Base-by-base conservation (phyloP, 2,888 invertebrate species). In the Catocala sponsa region DNA sequence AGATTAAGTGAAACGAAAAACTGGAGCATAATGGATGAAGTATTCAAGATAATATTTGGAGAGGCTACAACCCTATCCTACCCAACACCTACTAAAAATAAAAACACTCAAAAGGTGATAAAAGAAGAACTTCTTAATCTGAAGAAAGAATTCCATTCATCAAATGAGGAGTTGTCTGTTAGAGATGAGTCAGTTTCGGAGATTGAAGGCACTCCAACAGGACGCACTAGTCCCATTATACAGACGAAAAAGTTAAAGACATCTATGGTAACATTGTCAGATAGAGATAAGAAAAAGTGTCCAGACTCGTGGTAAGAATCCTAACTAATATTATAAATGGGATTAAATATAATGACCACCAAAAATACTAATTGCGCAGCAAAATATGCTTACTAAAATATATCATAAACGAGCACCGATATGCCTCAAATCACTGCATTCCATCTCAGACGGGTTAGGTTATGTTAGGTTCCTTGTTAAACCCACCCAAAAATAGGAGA, bases 281-380 rank as follows among this genome's bases (percentile, higher is more conserved):
- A 87, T 65, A 83, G 85, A 59, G 90, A 91, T 47, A 93, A 92
- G 70, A 92, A 91, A 65, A 93, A 92, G 77, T 90, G 89, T 71
- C 85, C 91, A 0, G 80, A 83, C 42, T 74, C 70, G 50, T 92
- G 92, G 93, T 92, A 75, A 85, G 82, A 54, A 43, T 47, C 43
- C 12, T 13, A 15, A 53, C 42, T 43, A 11, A 47, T 25, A 25
- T 2, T 25, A 25, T 25, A 25, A 25, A 25, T 25, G 1, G n/a
- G n/a, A n/a, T n/a, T n/a, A n/a, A n/a, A n/a, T n/a, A n/a, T n/a
- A n/a, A n/a, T n/a, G n/a, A n/a, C n/a, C n/a, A n/a, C n/a, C n/a
- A n/a, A n/a, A n/a, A n/a, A n/a, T n/a, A n/a, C n/a, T n/a, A n/a
- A n/a, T n/a, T n/a, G n/a, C n/a, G n/a, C n/a, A n/a, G n/a, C n/a